Percentiles rank a stretch among this genome's conserved stretches.
Evolutionary conservation across 2,797 vertebrate species (phyloP).

Genomic region (Macrochelys suwanniensis): DNA sequence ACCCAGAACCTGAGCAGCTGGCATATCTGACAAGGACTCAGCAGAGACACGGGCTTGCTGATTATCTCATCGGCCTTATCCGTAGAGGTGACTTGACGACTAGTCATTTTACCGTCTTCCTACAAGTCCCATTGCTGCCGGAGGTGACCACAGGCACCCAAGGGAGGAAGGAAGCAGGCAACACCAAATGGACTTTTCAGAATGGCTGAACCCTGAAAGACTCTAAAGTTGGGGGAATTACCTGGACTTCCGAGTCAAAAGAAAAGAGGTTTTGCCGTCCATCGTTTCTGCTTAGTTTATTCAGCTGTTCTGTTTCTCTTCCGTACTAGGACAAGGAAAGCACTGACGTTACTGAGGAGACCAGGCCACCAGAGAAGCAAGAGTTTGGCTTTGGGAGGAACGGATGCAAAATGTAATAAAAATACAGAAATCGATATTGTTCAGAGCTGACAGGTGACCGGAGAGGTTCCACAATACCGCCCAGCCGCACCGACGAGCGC

Average conservation of each 20-base stretch:
- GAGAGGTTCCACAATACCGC: not conserved
- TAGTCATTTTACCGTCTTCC: not conserved
- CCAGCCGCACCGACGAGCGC: rapidly evolving
- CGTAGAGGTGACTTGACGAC: not conserved
- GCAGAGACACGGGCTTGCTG: not conserved
- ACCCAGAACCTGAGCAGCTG: not conserved
- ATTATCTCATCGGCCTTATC: not conserved
- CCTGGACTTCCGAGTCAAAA: slow-evolving; percentile 96
- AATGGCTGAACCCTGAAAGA: not conserved
- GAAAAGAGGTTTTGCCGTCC: slow-evolving; percentile 94
- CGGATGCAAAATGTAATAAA: not conserved
- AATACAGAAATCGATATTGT: not conserved
- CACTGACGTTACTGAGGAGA: slow-evolving; percentile 11
- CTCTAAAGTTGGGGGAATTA: slow-evolving; percentile 60
- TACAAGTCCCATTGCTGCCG: not conserved
- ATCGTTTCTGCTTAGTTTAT: slow-evolving; percentile 95
- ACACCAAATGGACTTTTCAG: not conserved
- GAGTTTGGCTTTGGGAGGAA: rapidly evolving
- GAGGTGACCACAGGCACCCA: not conserved
- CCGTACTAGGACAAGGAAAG: slow-evolving; percentile 86
- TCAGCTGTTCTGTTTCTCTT: slow-evolving; percentile 96
- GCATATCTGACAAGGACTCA: not conserved
- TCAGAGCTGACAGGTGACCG: not conserved
- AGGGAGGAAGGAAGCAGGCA: rapidly evolving
- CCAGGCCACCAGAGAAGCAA: not conserved